These are phyloP conservation scores for Bambusicola thoracicus DNA, from an alignment of 2,113 vertebrate genomes.

Conservation along the genomic window DNA sequence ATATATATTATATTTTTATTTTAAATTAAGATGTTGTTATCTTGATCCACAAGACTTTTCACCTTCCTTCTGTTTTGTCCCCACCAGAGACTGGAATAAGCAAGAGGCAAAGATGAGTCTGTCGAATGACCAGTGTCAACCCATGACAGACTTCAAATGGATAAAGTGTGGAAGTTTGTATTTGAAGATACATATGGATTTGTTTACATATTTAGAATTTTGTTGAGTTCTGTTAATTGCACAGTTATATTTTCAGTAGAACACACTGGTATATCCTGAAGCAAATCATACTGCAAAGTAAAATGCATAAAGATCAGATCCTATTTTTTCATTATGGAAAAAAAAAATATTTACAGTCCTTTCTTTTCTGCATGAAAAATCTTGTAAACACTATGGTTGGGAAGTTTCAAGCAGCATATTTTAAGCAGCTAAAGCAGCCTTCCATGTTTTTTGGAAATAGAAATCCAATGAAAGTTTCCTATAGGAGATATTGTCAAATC, in stretches of 20 bases:
- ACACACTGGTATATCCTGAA: not conserved
- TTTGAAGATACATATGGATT: not conserved
- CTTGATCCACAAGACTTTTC: not conserved
- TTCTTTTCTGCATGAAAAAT: not conserved
- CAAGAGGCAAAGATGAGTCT: fast-evolving
- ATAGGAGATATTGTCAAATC: not conserved
- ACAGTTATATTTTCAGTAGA: not conserved
- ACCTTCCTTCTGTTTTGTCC: not conserved
- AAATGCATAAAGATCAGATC: not conserved
- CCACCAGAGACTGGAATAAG: not conserved
- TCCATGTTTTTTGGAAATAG: not conserved
- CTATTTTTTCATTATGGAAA: not conserved
- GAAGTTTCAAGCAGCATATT: not conserved
- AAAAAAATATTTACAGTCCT: not conserved
- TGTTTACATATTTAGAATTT: not conserved
- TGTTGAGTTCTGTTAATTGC: not conserved
- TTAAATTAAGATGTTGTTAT: not conserved
- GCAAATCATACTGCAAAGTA: not conserved
- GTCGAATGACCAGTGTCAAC: not conserved
- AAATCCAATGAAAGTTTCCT: not conserved
- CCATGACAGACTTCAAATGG: not conserved
- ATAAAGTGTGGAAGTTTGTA: not conserved
- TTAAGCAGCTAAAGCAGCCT: not conserved
- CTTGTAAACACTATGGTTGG: not conserved
- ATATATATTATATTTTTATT: no score